A percentile compares a stretch with the other conserved stretches of the same genome.
These are phyloP conservation scores for Amphilophus citrinellus DNA, from an alignment of 2,113 vertebrate species.

Conservation along the genomic window DNA sequence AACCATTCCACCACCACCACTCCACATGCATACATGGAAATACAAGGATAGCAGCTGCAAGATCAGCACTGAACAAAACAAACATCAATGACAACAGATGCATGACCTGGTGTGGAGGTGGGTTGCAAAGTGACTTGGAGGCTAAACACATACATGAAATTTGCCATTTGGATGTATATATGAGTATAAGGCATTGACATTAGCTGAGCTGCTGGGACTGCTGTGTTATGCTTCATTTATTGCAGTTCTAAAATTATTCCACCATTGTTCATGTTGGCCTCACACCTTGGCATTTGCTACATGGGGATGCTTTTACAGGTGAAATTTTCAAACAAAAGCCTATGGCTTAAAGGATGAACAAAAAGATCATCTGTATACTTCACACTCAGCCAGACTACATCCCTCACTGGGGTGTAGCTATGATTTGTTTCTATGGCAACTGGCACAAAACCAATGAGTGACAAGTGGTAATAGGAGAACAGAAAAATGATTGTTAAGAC, in stretches of 20 bases:
- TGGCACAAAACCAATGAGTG: slow-evolving; percentile 47
- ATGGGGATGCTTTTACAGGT: neutral
- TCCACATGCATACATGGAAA: neutral
- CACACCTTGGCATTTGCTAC: too few species aligned
- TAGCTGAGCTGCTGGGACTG: neutral
- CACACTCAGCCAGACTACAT: neutral
- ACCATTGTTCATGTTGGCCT: too few species aligned
- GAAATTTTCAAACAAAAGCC: neutral
- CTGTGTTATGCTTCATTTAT: neutral
- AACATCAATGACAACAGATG: neutral
- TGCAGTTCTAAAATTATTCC: neutral
- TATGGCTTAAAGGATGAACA: neutral
- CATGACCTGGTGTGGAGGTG: neutral
- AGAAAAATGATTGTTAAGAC: slow-evolving; percentile 23
- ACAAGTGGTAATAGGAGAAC: slow-evolving; percentile 51
- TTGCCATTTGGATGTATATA: neutral
- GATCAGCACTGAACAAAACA: neutral
- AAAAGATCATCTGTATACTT: slow-evolving; percentile 19
- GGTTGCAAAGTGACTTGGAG: neutral
- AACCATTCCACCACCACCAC: neutral
- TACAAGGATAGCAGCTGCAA: neutral
- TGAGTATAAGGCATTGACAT: neutral
- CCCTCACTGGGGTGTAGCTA: slow-evolving; percentile 15
- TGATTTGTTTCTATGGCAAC: slow-evolving; percentile 72
- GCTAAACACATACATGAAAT: neutral